Evolutionary conservation across 1,140 invertebrate species (phyloP), one percentile per base, ranked within the genome.

Genomic region (Araneus ventricosus): DNA sequence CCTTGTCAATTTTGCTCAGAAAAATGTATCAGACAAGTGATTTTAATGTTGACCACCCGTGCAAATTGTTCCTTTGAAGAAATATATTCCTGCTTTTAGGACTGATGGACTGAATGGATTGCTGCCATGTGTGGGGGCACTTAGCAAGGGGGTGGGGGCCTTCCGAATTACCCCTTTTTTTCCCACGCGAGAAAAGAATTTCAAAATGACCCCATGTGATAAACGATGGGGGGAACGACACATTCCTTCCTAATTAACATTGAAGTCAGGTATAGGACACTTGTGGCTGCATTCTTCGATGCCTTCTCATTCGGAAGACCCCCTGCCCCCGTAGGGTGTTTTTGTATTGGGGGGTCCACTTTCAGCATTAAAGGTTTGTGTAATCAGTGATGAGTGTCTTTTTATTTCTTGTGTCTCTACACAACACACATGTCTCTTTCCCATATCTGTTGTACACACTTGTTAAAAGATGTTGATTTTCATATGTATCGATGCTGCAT

Each of bases 301-400:
- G 89, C 75, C 79, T 91, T 90, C 27, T 75, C 45, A n/a, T 59
- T 75, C 88, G 80, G 52, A 39, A 75, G 67, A 27, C 34, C 30
- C 37, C 80, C 75, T 82, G 75, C 57, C 57, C 57, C 37, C 88
- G 39, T 61, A 34, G 79, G 37, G 37, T 88, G 91, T 88, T 70
- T 88, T 93, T 93, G 91, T 93, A 93, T 67, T 93, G 30, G 67
- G 67, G 91, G 91, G 85, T 85, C 70, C 52, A 93, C 63, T 93
- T 93, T 87, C 91, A 93, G 84, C 91, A 93, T 93, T 93, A 93
- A 93, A 93, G 91, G 61, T 86, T 93, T 93, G 91, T 93, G 91
- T 93, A 93, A 93, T 93, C 91, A 70, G 84, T 87, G 61, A 45
- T 37, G 8, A 45, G 1, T 14, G n/a, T 59, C 8, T 87, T 22